Percentiles rank a stretch among this genome's conserved stretches.
phyloP scores from a whole-genome alignment of 2,113 vertebrate genomes.

The Eonycteris spelaea region DNA sequence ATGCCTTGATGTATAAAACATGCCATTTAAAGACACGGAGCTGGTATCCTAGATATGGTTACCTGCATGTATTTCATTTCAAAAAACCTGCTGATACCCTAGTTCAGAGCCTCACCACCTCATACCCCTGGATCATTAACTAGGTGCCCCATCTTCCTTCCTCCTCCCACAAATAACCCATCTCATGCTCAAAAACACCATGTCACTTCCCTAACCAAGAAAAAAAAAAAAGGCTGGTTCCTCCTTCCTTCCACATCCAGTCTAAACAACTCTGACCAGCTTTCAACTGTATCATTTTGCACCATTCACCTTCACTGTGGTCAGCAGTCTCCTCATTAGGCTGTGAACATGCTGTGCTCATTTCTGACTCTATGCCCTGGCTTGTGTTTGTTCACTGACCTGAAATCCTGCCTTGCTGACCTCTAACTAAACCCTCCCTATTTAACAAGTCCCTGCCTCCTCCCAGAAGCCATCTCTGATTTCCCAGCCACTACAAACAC shows the following conservation, averaged over 20 bases:
- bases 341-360: slow-evolving; percentile 54
- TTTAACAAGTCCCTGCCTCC: neutral
- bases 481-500: neutral
- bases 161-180: neutral
- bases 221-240: neutral
- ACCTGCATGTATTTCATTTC: neutral
- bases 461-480: slow-evolving; percentile 11
- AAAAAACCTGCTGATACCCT: neutral
- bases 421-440: slow-evolving; percentile 53
- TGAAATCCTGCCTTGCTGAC: slow-evolving; percentile 61
- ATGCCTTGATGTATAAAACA: neutral
- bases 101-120: neutral
- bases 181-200: neutral
- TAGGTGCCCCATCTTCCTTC: neutral
- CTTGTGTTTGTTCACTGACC: slow-evolving; percentile 46
- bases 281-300: neutral
- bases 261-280: neutral
- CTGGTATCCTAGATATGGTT: neutral
- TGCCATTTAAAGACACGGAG: neutral
- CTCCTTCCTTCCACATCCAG: neutral
- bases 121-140: neutral
- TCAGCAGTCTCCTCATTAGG: slow-evolving; percentile 64
- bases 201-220: neutral
- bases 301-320: slow-evolving; percentile 51
- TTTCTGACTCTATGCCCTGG: slow-evolving; percentile 49